phyloP scores from a whole-genome alignment of 2,113 vertebrate species.

The Mormyrus lacerda region DNA sequence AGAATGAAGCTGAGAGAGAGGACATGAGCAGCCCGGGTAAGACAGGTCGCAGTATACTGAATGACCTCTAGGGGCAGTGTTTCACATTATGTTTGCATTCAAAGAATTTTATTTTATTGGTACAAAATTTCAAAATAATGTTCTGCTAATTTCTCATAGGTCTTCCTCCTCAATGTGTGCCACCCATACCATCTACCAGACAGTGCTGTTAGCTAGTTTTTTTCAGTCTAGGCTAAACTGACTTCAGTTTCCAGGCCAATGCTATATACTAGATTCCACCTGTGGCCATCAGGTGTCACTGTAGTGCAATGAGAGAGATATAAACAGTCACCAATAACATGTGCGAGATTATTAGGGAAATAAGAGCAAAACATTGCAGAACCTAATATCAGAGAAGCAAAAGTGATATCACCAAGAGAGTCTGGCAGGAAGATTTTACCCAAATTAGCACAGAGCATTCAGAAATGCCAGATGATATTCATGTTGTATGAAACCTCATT shows the following conservation, averaged over 20 bases:
- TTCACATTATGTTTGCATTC: neutral
- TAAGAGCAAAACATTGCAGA: neutral
- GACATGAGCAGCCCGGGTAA: constrained; percentile 87
- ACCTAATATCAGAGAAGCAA: neutral
- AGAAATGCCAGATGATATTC: neutral
- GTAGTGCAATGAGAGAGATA: neutral
- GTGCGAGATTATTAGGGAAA: neutral
- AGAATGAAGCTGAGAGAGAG: constrained; percentile 87
- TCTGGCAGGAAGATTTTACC: no score
- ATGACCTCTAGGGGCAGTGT: neutral
- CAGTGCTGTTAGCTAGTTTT: neutral
- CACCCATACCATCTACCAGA: neutral
- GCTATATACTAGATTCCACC: neutral
- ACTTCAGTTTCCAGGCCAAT: neutral
- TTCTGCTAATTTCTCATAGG: neutral
- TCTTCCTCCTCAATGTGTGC: neutral
- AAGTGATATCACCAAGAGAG: neutral
- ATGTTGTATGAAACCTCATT: neutral
- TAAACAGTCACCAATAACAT: neutral
- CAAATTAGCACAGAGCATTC: neutral
- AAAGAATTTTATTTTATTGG: neutral
- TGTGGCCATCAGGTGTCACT: neutral
- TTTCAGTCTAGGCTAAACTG: neutral
- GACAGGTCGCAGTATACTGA: neutral
- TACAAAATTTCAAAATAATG: neutral